These are phyloP conservation scores for Pelecanus crispus DNA, from an alignment of 2,113 vertebrate species.

Conservation along the genomic window DNA sequence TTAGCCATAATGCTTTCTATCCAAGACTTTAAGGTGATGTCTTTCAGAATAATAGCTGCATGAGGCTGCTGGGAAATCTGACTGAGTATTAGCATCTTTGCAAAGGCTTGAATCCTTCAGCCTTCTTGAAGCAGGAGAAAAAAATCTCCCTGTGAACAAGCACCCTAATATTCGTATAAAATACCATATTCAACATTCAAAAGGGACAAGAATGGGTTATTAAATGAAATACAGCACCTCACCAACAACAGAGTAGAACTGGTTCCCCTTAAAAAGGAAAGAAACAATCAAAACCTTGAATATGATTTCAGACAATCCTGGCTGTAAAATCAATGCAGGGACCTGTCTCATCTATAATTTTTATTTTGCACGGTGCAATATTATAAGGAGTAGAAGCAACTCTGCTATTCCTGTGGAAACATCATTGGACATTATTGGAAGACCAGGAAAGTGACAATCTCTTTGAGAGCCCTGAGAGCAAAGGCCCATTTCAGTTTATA, in stretches of 20 bases:
- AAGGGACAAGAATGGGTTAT: background rate
- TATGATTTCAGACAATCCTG: background rate
- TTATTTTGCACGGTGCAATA: background rate
- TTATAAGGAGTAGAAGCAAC: background rate
- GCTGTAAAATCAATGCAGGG: background rate
- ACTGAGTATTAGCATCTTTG: background rate
- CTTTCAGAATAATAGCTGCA: conserved; percentile 6
- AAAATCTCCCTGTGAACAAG: background rate
- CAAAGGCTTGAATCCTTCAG: background rate
- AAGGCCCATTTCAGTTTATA: background rate
- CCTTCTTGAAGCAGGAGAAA: background rate
- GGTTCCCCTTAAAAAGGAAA: background rate
- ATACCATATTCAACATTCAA: background rate
- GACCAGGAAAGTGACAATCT: background rate
- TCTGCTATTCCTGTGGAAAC: background rate
- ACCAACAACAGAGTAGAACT: background rate
- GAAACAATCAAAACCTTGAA: background rate
- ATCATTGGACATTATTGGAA: background rate
- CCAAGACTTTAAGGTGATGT: background rate
- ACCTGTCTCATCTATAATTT: background rate
- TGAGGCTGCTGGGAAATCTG: background rate
- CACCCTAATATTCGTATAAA: background rate
- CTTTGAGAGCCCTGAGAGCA: background rate
- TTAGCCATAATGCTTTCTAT: background rate
- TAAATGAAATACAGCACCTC: background rate